Percentiles rank a stretch among this genome's conserved stretches.
These are phyloP conservation scores for Pinctada fucata DNA, from an alignment of 2,888 invertebrate genomes.

Conservation along the genomic window DNA sequence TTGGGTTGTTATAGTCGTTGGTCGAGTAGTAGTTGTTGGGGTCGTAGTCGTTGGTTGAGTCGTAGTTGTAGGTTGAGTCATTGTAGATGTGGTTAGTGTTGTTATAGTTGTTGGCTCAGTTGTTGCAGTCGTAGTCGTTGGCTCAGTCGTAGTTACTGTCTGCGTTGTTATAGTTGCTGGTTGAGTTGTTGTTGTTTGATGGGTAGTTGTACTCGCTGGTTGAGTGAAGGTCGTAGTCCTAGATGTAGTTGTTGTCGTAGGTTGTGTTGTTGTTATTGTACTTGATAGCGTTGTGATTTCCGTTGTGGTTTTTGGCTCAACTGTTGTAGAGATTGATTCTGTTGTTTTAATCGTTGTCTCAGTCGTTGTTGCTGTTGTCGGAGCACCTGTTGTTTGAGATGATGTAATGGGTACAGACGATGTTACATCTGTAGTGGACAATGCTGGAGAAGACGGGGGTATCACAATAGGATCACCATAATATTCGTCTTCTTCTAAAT, in stretches of 20 bases:
- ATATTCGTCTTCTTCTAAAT: neutral
- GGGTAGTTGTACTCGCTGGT: neutral
- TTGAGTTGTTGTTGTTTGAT: neutral
- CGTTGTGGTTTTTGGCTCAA: neutral
- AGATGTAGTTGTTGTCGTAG: constrained; percentile 2
- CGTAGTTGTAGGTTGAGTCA: neutral
- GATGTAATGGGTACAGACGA: neutral
- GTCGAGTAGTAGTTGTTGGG: neutral
- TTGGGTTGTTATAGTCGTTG: neutral
- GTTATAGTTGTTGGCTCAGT: neutral
- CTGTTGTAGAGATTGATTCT: neutral
- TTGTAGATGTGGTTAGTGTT: neutral
- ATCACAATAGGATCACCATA: neutral
- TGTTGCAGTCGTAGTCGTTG: neutral
- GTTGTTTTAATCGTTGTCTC: constrained; percentile 10
- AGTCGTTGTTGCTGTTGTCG: constrained; percentile 3
- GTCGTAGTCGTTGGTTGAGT: neutral
- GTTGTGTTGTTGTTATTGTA: neutral
- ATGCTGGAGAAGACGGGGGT: neutral
- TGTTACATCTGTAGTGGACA: neutral
- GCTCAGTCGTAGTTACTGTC: neutral
- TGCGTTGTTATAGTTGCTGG: neutral
- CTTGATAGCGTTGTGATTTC: neutral
- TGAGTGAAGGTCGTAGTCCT: neutral
- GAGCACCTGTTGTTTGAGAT: neutral